Percentiles rank a stretch among this genome's conserved stretches.
These are phyloP conservation scores for Drosophila seguyi DNA, from an alignment of 1,140 invertebrate species.

Conservation along the genomic window DNA sequence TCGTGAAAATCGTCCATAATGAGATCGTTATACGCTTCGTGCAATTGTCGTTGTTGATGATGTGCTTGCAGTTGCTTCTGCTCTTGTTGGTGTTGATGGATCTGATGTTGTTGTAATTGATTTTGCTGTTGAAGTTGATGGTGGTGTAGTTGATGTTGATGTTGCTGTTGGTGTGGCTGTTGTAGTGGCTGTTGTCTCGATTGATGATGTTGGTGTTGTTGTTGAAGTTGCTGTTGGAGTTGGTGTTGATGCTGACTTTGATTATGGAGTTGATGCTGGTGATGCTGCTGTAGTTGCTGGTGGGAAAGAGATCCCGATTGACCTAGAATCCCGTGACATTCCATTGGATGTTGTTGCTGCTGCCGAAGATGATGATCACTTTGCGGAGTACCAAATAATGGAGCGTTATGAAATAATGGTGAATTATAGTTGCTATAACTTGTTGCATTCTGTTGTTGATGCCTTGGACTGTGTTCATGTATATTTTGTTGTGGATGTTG, in stretches of 20 bases:
- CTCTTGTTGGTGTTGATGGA: constrained; percentile 15
- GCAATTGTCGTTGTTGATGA: constrained; percentile 47
- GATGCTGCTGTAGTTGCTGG: constrained; percentile 16
- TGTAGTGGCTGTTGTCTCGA: neutral
- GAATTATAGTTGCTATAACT: constrained; percentile 51
- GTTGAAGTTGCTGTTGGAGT: constrained; percentile 9
- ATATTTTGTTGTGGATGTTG: constrained; percentile 36
- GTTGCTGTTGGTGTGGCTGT: neutral
- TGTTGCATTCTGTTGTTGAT: constrained; percentile 52
- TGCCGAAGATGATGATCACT: constrained; percentile 36
- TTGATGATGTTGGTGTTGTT: neutral
- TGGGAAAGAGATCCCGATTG: constrained; percentile 19
- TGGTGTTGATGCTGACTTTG: constrained; percentile 12
- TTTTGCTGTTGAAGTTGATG: constrained; percentile 10
- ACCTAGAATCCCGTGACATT: constrained; percentile 45
- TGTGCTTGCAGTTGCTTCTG: constrained; percentile 23
- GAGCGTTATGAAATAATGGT: constrained; percentile 53
- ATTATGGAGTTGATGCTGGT: constrained; percentile 10
- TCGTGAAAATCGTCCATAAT: constrained; percentile 81
- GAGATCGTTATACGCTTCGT: constrained; percentile 66
- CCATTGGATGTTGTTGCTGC: constrained; percentile 45
- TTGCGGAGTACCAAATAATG: constrained; percentile 60
- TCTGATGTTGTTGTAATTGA: constrained; percentile 8
- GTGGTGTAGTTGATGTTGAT: neutral
- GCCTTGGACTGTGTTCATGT: constrained; percentile 51